These are phyloP conservation scores for Acropternis orthonyx DNA, from an alignment of 2,797 vertebrate genomes.

Conservation along the genomic window DNA sequence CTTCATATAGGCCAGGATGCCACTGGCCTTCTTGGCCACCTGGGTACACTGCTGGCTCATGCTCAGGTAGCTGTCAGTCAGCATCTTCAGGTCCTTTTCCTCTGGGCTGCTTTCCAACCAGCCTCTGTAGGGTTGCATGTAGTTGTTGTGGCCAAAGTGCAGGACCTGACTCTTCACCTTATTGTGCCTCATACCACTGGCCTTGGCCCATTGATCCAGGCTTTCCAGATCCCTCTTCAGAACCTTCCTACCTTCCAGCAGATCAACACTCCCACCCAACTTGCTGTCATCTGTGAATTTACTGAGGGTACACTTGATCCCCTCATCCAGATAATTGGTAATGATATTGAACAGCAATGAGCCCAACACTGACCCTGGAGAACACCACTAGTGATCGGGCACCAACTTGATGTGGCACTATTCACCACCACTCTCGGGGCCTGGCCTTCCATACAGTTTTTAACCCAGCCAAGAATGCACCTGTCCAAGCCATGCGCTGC, in stretches of 20 bases:
- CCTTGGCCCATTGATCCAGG: too few species aligned
- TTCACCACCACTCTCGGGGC: not conserved
- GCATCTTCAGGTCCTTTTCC: not conserved
- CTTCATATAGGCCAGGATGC: not conserved
- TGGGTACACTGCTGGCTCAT: too few species aligned
- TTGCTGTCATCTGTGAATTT: not conserved
- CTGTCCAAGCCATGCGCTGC: not conserved
- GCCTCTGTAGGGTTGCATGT: not conserved
- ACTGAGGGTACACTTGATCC: not conserved
- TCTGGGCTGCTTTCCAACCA: not conserved
- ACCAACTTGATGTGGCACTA: not conserved
- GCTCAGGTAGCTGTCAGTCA: not conserved
- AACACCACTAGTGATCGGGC: not conserved
- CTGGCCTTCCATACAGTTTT: not conserved
- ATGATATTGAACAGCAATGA: not conserved
- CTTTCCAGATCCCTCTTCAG: not conserved
- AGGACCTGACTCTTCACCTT: not conserved
- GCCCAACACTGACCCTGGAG: not conserved
- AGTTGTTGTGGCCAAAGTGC: not conserved
- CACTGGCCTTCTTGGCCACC: not conserved
- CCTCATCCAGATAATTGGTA: not conserved
- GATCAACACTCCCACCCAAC: not conserved
- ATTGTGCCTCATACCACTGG: too few species aligned
- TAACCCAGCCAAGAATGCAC: not conserved
- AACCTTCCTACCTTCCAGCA: not conserved